Evolutionary conservation across 1,140 invertebrate genomes (phyloP), one percentile per base, ranked within the genome.

Genomic region (Daktulosphaira vitifoliae): DNA sequence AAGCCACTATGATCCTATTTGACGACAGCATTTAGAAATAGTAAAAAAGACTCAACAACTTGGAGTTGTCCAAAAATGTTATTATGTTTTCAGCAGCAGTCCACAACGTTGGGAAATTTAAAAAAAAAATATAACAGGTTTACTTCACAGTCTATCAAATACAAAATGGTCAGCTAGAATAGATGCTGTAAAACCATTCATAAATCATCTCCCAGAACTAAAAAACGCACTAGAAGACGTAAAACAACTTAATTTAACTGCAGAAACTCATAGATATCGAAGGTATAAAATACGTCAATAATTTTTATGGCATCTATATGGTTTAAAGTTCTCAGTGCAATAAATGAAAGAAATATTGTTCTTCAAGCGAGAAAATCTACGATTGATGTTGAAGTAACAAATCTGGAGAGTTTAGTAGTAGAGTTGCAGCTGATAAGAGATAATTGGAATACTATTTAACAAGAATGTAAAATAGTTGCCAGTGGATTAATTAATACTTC

Each of bases 31-130:
- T 46, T 46, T 46, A 46, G 9, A 22, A 13, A 46, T 20, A 20
- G 15, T 46, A 13, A 7, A 11, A 7, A 16, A 46, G 8, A 20
- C 15, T 46, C 44, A 46, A 22, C 18, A 46, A 4, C 20, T 38
- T 53, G 37, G 22, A 49, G 46, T 15, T 15, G n/a, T 49, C 46
- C 46, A 49, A 49, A 49, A 49, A 49, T 49, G 22, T 23, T 49
- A 49, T 49, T 23, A 49, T 49, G 25, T 49, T 23, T 25, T 49
- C n/a, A 49, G 46, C n/a, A 23, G 20, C 13, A 49, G 46, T 23
- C 46, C 46, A 1, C 46, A 49, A 49, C 22, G 46, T 23, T 49
- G 46, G 46, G 46, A 49, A 49, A 49, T 49, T 23, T 49, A 23
- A 49, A 49, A 49, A 49, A 49, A 49, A 42, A 49, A 25, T 23